A percentile compares a stretch with the other conserved stretches of the same genome.
phyloP scores from a whole-genome alignment of 1,140 invertebrate species.

The Hylaeus anthracinus region DNA sequence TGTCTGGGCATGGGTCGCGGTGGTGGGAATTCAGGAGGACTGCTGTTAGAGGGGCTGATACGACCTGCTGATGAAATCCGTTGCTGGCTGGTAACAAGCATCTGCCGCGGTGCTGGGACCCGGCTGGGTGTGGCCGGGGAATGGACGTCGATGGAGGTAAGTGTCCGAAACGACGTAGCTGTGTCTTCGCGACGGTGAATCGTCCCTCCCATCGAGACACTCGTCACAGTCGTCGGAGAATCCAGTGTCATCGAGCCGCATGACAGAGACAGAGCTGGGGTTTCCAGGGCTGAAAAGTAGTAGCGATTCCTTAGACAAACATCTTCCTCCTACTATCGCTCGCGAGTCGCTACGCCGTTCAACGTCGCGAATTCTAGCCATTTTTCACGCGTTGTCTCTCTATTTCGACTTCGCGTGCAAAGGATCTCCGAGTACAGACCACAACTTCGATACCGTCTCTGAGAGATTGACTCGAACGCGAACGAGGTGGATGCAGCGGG shows the following conservation, averaged over 20 bases:
- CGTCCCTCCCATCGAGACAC: constrained; percentile 80
- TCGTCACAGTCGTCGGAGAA: constrained; percentile 82
- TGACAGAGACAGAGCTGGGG: constrained; percentile 82
- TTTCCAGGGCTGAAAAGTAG: constrained; percentile 75
- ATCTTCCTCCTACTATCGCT: too few species aligned
- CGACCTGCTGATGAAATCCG: constrained; percentile 81
- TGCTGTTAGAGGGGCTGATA: constrained; percentile 82
- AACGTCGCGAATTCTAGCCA: not conserved
- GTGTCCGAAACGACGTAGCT: constrained; percentile 81
- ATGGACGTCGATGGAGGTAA: constrained; percentile 81
- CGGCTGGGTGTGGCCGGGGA: constrained; percentile 79
- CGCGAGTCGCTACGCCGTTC: too few species aligned
- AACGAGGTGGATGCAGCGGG: too few species aligned
- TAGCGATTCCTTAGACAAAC: too few species aligned
- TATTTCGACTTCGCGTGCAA: too few species aligned
- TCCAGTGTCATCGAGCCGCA: constrained; percentile 84
- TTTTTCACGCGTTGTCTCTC: not conserved
- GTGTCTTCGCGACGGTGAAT: constrained; percentile 81
- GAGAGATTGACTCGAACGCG: too few species aligned
- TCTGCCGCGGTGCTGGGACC: constrained; percentile 73
- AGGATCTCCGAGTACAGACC: too few species aligned
- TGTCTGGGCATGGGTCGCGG: constrained; percentile 80
- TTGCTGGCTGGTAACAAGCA: constrained; percentile 76
- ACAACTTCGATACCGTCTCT: too few species aligned
- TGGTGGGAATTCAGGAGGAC: constrained; percentile 77